Evolutionary conservation across 2,888 invertebrate genomes (phyloP).

Genomic region (Agrotis puta): DNA sequence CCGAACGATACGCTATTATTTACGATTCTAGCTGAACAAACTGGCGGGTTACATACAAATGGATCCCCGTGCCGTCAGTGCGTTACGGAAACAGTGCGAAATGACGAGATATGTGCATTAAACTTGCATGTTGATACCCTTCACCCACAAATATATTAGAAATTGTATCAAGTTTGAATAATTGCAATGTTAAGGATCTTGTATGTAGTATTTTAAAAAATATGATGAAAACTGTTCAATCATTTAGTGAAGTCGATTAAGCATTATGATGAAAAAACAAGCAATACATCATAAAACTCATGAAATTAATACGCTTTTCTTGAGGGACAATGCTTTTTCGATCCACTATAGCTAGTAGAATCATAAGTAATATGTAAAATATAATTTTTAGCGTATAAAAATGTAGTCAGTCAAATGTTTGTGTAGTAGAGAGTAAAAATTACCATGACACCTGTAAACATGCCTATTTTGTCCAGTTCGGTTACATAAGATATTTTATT

Average conservation of each 20-base stretch:
- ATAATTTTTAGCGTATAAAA: constrained; percentile 11
- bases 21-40: background rate
- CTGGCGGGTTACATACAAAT: constrained; percentile 34
- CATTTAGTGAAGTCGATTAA: constrained; percentile 11
- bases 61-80: constrained; percentile 52
- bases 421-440: constrained; percentile 8
- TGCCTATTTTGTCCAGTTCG: constrained; percentile 49
- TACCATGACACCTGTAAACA: constrained; percentile 34
- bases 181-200: background rate
- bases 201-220: background rate
- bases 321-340: constrained; percentile 21
- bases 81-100: constrained; percentile 53
- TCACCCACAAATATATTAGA: constrained; percentile 37
- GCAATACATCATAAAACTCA: no score
- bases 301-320: no score
- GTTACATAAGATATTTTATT: constrained; percentile 37
- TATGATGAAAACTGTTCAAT: no score
- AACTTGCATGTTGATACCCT: constrained; percentile 47
- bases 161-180: constrained; percentile 16
- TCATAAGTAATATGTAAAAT: background rate
- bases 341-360: background rate
- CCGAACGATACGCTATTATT: constrained; percentile 19
- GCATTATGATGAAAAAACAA: background rate
- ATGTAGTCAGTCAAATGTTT: constrained; percentile 12
- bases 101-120: constrained; percentile 54